Evolutionary conservation across 2,888 invertebrate species (phyloP), one percentile per base, ranked within the genome.

Genomic region (Orthonevra nobilis): DNA sequence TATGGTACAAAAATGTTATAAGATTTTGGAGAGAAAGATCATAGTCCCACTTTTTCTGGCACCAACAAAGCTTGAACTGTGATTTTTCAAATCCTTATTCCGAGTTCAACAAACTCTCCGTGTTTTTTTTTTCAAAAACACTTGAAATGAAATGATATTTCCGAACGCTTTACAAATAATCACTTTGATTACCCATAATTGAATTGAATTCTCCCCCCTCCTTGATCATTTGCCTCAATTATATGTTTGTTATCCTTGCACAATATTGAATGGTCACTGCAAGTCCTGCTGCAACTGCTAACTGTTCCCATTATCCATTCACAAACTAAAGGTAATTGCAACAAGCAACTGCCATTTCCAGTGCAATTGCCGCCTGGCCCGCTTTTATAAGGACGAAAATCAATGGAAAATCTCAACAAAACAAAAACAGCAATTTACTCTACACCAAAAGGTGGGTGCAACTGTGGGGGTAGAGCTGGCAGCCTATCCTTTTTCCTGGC

Each of bases 161-260:
- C 9, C 40, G 10, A 68, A 46, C 48, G 26, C 23, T 20, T 42
- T n/a, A 20, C 60, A 72, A 79, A 64, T 54, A 58, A 61, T 19
- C 46, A 28, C 72, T 44, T 28, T 61, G 72, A 79, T 79, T 79
- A 14, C 64, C 28, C 46, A 66, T 79, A 79, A 79, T 79, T 79
- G 77, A 79, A 79, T 44, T 64, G 58, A 30, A 54, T 30, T 52
- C 42, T 23, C 46, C 52, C 32, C 23, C 42, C 46, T 40, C 23
- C 7, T 48, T 14, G 56, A 14, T 14, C 23, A 23, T 48, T 1
- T 46, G 36, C 58, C n/a, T 20, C 32, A 48, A 46, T 72, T 72
- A 60, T 23, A 46, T 72, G 38, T 72, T 64, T 72, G 64, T 50
- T 64, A 70, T 70, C 56, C 58, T 50, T 32, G 58, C 15, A 19